Base-by-base conservation (phyloP, 64 coral and sea anemone species). In the Stylophora pistillata region DNA sequence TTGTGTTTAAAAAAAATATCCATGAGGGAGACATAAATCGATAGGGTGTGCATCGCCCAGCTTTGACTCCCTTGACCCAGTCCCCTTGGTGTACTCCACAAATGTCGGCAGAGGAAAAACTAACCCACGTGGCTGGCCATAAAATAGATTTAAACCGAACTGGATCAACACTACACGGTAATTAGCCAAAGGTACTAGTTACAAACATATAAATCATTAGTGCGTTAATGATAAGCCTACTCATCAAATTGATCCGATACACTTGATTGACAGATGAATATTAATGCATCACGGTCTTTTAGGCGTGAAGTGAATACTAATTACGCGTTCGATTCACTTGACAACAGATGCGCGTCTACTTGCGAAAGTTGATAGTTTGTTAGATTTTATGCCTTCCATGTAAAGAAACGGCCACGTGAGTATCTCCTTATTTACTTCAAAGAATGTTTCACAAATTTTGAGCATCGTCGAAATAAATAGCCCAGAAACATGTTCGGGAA, bases 401-500 rank as follows among this genome's bases (percentile, higher is more conserved):
- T 1, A 66, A 41, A 65, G 13, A 30, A 31, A 56, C 2, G 15
- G 2, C 6, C 30, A 3, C 10, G 13, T 20, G 4, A 57, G 16
- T 57, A 23, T 53, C 47, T 57, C 23, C 1, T n/a, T 21, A 21
- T 68, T 13, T 18, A n/a, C 20, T 17, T 66, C 6, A 21, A 53
- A 25, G 20, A 15, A 25, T 4, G 14, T 20, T 25, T 21, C 27
- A n/a, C 56, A 23, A 59, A 27, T 53, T 69, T 83, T 53, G 21
- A 70, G 30, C 32, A 53, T 11, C 53, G 0, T 63, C 3, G 4
- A 47, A n/a, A 4, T 34, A 12, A 53, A 9, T 52, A 70, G 33
- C 20, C 29, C 9, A 23, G 11, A 20, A 54, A 84, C 0, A 92
- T 92, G 90, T 92, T 41, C 53, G 90, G 90, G 37, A 68, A 68